A percentile compares a stretch with the other conserved stretches of the same genome.
These are phyloP conservation scores for Leptura quadrifasciata DNA, from an alignment of 2,888 invertebrate species.

Conservation along the genomic window DNA sequence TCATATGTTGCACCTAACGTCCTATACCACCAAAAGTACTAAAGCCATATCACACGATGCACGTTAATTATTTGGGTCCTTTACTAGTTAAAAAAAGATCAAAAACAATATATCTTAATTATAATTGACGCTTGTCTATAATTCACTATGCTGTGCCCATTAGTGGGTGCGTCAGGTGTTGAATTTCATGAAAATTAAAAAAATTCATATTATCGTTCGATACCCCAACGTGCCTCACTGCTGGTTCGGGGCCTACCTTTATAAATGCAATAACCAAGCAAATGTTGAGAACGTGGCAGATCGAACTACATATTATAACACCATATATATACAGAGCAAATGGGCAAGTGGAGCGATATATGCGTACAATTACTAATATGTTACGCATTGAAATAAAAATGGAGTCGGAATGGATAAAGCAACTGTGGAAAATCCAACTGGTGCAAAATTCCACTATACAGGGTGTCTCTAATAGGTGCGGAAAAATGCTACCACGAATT, in stretches of 20 bases:
- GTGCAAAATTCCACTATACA: constrained; percentile 28
- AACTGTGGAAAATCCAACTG: constrained; percentile 33
- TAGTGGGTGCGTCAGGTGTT: constrained; percentile 7
- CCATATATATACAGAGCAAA: constrained; percentile 28
- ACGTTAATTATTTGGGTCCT: constrained; percentile 69
- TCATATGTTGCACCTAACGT: constrained; percentile 46
- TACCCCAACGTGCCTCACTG: constrained; percentile 8
- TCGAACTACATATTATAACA: constrained; percentile 27
- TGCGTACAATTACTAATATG: too few species aligned
- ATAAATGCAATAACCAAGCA: too few species aligned
- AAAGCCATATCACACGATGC: constrained; percentile 68
- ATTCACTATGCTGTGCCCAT: constrained; percentile 23
- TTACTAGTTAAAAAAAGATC: constrained; percentile 45
- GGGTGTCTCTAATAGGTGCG: too few species aligned
- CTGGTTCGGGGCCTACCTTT: constrained; percentile 14
- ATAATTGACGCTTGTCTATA: constrained; percentile 20
- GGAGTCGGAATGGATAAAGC: constrained; percentile 31
- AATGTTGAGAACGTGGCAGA: constrained; percentile 31
- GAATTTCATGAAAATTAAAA: constrained; percentile 22
- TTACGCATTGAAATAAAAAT: constrained; percentile 20
- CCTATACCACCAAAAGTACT: constrained; percentile 67
- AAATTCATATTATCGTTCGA: constrained; percentile 11
- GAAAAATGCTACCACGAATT: too few species aligned
- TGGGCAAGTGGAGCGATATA: constrained; percentile 22
- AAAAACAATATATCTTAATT: constrained; percentile 9